These are phyloP conservation scores for Criorhina ranunculi DNA, from an alignment of 2,888 invertebrate genomes.

Conservation along the genomic window DNA sequence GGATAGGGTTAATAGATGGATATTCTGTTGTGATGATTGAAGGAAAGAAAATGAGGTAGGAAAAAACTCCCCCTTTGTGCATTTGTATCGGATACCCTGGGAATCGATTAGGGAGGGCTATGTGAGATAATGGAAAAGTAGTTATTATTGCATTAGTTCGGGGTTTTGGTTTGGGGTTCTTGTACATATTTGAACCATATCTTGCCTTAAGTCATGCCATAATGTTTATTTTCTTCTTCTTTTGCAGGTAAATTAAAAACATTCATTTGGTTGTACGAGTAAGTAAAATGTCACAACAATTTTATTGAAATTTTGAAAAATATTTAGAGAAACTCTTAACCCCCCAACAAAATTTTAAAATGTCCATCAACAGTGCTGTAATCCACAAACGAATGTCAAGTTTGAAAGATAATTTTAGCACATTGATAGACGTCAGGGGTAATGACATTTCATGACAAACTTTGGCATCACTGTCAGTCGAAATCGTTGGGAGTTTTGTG, in stretches of 20 bases:
- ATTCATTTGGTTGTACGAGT: background rate
- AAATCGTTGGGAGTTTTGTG: no score
- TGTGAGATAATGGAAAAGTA: background rate
- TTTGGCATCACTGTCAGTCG: no score
- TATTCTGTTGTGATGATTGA: background rate
- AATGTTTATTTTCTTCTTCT: constrained; percentile 26
- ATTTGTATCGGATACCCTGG: constrained; percentile 7
- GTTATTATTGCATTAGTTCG: background rate
- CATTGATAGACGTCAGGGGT: no score
- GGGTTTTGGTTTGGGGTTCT: no score
- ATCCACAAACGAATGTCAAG: no score
- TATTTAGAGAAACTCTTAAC: no score
- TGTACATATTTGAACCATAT: background rate
- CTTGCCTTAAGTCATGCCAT: background rate
- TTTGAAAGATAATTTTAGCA: no score
- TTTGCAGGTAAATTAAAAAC: constrained; percentile 50
- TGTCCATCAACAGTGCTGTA: no score
- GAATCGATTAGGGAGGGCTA: background rate
- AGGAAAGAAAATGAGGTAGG: no score
- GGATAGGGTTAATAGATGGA: constrained; percentile 12
- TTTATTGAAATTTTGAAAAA: no score
- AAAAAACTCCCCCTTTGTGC: background rate
- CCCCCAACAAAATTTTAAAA: no score
- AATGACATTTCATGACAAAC: no score
- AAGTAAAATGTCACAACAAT: background rate